A percentile compares a stretch with the other conserved stretches of the same genome.
phyloP scores from a whole-genome alignment of 2,888 invertebrate species.

The Dryobota labecula region DNA sequence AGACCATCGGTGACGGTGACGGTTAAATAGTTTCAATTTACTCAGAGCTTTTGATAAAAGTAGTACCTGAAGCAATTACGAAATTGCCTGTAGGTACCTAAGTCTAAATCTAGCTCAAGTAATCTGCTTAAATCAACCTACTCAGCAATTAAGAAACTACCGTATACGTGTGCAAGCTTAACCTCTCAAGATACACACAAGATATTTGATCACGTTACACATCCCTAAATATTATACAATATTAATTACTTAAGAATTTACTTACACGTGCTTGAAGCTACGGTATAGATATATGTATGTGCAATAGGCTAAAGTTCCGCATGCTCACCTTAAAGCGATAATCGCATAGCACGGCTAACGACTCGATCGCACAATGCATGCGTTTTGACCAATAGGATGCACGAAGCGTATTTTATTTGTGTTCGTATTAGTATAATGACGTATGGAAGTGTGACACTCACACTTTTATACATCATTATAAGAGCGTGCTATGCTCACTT shows the following conservation, averaged over 20 bases:
- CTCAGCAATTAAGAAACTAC: conserved; percentile 29
- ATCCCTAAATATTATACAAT: conserved; percentile 34
- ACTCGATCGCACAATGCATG: no score
- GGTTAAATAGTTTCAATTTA: no score
- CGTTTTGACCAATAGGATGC: no score
- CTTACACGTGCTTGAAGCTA: conserved; percentile 30
- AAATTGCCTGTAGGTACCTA: neutral
- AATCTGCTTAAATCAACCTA: conserved; percentile 6
- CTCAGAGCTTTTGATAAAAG: neutral
- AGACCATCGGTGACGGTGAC: no score
- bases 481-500: no score
- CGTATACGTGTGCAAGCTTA: conserved; percentile 28
- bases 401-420: no score
- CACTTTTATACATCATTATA: no score
- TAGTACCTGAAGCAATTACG: neutral
- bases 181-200: conserved; percentile 47
- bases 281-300: neutral
- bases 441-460: no score
- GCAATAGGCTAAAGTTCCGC: no score
- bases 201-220: conserved; percentile 37
- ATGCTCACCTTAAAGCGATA: no score
- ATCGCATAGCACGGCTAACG: no score
- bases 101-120: neutral
- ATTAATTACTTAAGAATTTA: conserved; percentile 55
- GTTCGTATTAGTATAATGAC: no score